These are phyloP conservation scores for Chionis minor DNA, from an alignment of 2,113 vertebrate species.

Conservation along the genomic window DNA sequence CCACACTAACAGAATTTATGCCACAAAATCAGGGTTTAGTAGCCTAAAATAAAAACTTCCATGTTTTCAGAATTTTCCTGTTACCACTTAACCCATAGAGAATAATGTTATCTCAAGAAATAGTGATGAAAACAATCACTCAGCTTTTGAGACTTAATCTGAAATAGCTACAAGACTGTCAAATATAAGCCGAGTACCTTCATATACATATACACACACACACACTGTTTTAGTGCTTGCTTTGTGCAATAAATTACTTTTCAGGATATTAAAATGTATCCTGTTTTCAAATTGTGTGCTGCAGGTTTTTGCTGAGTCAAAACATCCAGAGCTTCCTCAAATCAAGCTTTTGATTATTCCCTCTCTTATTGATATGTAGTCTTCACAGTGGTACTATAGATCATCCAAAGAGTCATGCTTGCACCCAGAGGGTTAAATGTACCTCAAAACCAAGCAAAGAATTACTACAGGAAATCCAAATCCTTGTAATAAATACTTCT, in stretches of 20 bases:
- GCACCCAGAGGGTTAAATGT: neutral
- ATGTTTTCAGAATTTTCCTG: neutral
- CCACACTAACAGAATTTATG: neutral
- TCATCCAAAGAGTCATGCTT: neutral
- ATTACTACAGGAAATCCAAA: neutral
- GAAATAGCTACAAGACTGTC: neutral
- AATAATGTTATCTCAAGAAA: neutral
- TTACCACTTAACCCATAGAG: neutral
- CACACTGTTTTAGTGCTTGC: neutral
- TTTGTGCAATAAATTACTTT: neutral
- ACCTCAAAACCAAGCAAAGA: neutral
- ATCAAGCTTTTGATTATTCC: neutral
- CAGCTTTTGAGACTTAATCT: neutral
- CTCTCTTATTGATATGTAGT: neutral
- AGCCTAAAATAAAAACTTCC: neutral
- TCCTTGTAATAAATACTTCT: neutral
- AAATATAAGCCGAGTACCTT: neutral
- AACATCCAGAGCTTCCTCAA: neutral
- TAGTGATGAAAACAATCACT: neutral
- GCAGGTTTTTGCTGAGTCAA: slow-evolving; percentile 2
- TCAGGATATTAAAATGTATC: slow-evolving; percentile 13
- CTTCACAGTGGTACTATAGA: neutral
- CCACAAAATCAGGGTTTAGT: neutral
- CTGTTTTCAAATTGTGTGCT: neutral
- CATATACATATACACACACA: neutral